Percentiles rank a stretch among this genome's conserved stretches.
Evolutionary conservation across 2,113 vertebrate species (phyloP).

Genomic region (Edolisoma coerulescens): DNA sequence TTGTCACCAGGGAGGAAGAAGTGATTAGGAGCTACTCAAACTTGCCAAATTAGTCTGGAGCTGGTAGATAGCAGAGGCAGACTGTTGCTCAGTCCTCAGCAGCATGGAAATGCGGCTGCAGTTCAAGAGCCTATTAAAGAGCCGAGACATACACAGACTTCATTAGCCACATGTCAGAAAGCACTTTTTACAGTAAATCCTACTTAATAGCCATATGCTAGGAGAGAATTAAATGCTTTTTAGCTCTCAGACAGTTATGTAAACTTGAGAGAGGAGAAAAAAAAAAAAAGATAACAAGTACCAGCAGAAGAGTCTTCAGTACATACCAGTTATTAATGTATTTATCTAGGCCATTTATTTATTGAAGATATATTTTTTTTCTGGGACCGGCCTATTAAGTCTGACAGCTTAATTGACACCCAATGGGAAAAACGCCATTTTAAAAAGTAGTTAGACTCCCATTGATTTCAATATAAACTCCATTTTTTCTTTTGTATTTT

Average conservation of each 20-base stretch:
- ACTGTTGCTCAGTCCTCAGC: background rate
- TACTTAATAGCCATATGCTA: constrained; percentile 23
- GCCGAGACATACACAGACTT: background rate
- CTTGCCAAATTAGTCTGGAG: background rate
- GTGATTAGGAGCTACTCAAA: background rate
- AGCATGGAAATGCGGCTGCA: background rate
- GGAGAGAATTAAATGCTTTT: constrained; percentile 50
- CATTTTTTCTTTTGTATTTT: constrained; percentile 41
- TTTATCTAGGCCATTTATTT: constrained; percentile 50
- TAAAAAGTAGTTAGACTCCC: constrained; percentile 34
- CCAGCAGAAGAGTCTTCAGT: background rate
- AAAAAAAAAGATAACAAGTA: background rate
- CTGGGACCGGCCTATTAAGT: constrained; percentile 53
- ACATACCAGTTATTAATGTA: constrained; percentile 24
- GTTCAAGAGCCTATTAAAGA: background rate
- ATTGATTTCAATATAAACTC: constrained; percentile 59
- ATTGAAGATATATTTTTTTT: constrained; percentile 39
- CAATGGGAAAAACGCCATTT: constrained; percentile 33
- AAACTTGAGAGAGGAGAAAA: constrained; percentile 36
- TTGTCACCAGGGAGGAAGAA: background rate
- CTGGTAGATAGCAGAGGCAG: background rate
- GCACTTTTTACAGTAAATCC: constrained; percentile 47
- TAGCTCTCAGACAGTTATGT: constrained; percentile 50
- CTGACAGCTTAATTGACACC: constrained; percentile 61
- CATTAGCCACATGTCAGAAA: constrained; percentile 54